Percentiles rank a stretch among this genome's conserved stretches.
These are phyloP conservation scores for Carapus acus DNA, from an alignment of 2,797 vertebrate genomes.

Conservation along the genomic window DNA sequence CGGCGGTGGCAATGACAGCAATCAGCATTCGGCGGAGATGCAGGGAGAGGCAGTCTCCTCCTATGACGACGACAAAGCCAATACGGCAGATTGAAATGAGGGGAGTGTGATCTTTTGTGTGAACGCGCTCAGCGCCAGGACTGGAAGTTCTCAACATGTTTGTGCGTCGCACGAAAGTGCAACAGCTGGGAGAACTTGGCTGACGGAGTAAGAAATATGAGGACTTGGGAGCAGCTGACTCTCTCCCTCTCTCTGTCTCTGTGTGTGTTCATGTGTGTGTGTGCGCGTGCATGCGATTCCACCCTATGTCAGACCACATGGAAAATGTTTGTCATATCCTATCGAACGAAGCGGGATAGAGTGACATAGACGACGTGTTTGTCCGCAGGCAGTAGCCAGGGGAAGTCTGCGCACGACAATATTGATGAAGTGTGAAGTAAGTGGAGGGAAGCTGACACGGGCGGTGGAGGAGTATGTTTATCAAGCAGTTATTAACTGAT, in stretches of 20 bases:
- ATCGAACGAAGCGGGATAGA: slow-evolving; percentile 14
- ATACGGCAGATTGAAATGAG: background rate
- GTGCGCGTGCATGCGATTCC: slow-evolving; percentile 19
- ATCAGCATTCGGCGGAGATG: no score
- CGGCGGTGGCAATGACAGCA: no score
- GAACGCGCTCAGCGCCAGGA: no score
- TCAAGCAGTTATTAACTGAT: no score
- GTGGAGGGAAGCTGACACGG: no score
- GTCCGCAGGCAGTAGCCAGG: no score
- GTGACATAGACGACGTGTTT: background rate
- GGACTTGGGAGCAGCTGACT: slow-evolving; percentile 46
- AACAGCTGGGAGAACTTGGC: slow-evolving; percentile 52
- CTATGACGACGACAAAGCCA: no score
- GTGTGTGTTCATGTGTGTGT: background rate
- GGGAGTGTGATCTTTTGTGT: background rate
- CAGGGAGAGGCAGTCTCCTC: no score
- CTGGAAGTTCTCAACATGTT: slow-evolving; percentile 6
- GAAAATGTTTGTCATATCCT: slow-evolving; percentile 18
- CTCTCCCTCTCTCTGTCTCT: no score
- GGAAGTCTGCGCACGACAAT: no score
- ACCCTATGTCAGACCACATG: slow-evolving; percentile 10
- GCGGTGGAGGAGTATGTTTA: no score
- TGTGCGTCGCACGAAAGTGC: slow-evolving; percentile 16
- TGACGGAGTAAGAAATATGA: slow-evolving; percentile 38
- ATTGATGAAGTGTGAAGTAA: no score